Evolutionary conservation across 2,888 invertebrate genomes (phyloP).

Genomic region (Drymonia ruficornis): DNA sequence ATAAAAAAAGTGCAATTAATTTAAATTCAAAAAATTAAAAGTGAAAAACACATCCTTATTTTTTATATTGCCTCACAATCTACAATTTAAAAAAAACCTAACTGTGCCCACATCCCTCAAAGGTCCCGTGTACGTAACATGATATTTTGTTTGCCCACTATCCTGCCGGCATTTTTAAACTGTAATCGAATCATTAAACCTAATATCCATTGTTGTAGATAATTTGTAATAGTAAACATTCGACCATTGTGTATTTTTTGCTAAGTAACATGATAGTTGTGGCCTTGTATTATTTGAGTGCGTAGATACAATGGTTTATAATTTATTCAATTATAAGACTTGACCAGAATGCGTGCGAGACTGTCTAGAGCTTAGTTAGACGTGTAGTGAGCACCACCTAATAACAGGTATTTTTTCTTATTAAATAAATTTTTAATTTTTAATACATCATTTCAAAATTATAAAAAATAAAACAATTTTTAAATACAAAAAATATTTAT

Average conservation of each 20-base stretch:
- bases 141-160: slow-evolving; percentile 68
- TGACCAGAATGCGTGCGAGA: background rate
- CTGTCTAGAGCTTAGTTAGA: too few relatives aligned
- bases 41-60: too few relatives aligned
- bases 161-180: slow-evolving; percentile 46
- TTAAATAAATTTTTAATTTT: too few relatives aligned
- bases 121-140: slow-evolving; percentile 53
- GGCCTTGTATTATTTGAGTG: background rate
- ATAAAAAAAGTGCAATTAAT: too few relatives aligned
- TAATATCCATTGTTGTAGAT: slow-evolving; percentile 60
- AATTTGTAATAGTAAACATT: slow-evolving; percentile 82
- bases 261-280: slow-evolving; percentile 43
- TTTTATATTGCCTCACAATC: too few relatives aligned
- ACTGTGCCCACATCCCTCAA: slow-evolving; percentile 23
- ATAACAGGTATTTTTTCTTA: too few relatives aligned
- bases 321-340: slow-evolving; percentile 1
- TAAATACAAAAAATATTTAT: too few relatives aligned
- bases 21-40: too few relatives aligned
- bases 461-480: too few relatives aligned
- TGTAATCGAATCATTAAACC: slow-evolving; percentile 60
- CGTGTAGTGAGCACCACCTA: too few relatives aligned
- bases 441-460: too few relatives aligned
- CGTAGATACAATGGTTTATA: slow-evolving; percentile 6
- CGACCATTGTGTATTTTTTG: slow-evolving; percentile 59
- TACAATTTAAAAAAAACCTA: slow-evolving; percentile 16